Evolutionary conservation across 2,888 invertebrate species (phyloP), one percentile per base, ranked within the genome.

Genomic region (Neuroscelio doddi): DNA sequence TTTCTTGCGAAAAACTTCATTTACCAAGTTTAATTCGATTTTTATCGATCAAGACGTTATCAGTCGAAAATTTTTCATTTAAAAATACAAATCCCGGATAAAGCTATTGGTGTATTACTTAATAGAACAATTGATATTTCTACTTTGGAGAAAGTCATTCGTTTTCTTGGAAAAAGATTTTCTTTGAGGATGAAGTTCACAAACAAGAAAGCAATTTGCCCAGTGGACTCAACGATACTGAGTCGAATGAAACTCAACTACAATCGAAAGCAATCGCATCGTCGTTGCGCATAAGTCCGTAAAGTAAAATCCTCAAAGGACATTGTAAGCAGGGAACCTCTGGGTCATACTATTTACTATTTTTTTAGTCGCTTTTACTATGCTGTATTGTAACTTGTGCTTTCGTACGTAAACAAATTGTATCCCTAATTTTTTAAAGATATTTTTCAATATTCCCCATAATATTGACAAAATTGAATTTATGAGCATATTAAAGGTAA

Each of bases 251-350:
- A 51, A 30, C 29, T 10, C 39, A 50, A 24, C 12, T 32, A 42
- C 42, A 44, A 59, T 41, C 47, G 36, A 29, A 49, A 49, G 45
- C 61, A 62, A 55, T 55, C 49, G 49, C 50, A 53, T 44, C 55
- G 36, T 26, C n/a, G 24, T 30, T 32, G 61, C 50, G 55, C 39
- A 62, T 53, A 53, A 62, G 34, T 45, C 61, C 55, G 32, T 55
- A 62, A 62, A 62, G 39, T 26, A 44, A 53, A 62, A 55, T 55
- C 50, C 55, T 62, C 53, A 62, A 62, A 55, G 61, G 61, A 62
- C 55, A 45, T 30, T 38, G 36, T 27, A 45, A 49, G 26, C n/a
- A 26, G 44, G 32, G 49, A 62, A 55, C 44, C 45, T 53, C 49
- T 62, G 32, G 51, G 46, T 39, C 51, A 46, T n/a, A 17, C 5